Percentiles rank a stretch among this genome's conserved stretches.
Evolutionary conservation across 2,888 invertebrate genomes (phyloP).

Genomic region (Rhagium mordax): DNA sequence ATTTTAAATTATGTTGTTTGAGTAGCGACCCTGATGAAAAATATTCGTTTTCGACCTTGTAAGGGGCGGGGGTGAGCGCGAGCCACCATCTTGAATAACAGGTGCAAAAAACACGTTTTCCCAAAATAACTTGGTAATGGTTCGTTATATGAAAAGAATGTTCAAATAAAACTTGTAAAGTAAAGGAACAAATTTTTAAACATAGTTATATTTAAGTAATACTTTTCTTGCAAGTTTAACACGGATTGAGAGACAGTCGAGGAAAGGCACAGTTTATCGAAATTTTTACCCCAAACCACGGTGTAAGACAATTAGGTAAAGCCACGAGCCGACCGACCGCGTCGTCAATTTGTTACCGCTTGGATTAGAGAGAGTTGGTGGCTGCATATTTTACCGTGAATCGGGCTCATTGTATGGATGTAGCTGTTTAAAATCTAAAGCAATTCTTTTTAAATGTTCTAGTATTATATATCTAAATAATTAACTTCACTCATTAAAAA

Average conservation of each 20-base stretch:
- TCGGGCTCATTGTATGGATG: too few species aligned
- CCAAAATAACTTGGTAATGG: background rate
- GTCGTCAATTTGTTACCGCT: too few species aligned
- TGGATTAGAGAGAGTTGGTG: too few species aligned
- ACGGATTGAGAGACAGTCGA: background rate
- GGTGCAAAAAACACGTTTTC: background rate
- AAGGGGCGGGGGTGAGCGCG: too few species aligned
- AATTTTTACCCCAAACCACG: background rate
- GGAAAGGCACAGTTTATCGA: background rate
- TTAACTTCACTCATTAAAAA: too few species aligned
- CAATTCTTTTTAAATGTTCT: too few species aligned
- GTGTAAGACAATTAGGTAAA: too few species aligned
- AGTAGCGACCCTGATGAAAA: slow-evolving; percentile 1
- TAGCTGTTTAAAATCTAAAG: too few species aligned
- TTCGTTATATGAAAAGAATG: background rate
- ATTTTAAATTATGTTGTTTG: background rate
- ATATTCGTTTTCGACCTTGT: too few species aligned
- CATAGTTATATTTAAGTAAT: background rate
- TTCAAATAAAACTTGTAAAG: background rate
- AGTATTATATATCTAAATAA: too few species aligned
- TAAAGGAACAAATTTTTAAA: background rate
- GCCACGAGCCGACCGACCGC: too few species aligned
- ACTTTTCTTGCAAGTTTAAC: background rate
- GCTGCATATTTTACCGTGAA: too few species aligned
- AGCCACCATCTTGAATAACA: background rate